phyloP scores from a whole-genome alignment of 2,888 invertebrate genomes.

The Epinotia brunnichana region DNA sequence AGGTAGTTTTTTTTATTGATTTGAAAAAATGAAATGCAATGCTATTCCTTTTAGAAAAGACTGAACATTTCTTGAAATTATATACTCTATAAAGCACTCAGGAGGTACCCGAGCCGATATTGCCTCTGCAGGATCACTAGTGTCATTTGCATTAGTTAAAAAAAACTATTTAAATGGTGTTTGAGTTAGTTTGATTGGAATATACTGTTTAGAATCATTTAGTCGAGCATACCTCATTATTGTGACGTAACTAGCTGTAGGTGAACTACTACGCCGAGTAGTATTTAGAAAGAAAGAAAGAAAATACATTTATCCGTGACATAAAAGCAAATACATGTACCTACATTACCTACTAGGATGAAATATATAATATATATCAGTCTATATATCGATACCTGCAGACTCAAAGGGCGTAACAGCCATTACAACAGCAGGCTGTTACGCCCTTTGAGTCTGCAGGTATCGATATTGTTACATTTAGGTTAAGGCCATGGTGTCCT shows the following conservation, averaged over 20 bases:
- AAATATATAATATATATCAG: too few species aligned
- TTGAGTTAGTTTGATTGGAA: not conserved
- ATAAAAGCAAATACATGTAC: too few species aligned
- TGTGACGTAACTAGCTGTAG: conserved; percentile 9
- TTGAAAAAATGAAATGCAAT: not conserved
- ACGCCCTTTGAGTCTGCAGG: too few species aligned
- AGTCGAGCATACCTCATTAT: not conserved
- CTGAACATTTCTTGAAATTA: conserved; percentile 1
- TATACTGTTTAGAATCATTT: conserved; percentile 10
- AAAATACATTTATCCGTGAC: too few species aligned
- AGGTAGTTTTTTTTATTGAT: not conserved
- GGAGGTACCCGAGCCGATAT: not conserved
- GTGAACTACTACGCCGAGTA: too few species aligned
- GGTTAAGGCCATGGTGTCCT: not conserved
- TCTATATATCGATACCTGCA: too few species aligned
- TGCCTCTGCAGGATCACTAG: not conserved
- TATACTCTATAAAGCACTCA: too few species aligned
- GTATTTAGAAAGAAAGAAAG: too few species aligned
- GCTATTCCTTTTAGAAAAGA: conserved; percentile 11
- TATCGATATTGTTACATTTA: not conserved
- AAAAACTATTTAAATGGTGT: not conserved
- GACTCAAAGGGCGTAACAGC: too few species aligned
- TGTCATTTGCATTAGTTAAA: not conserved
- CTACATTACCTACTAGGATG: too few species aligned
- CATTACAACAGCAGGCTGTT: too few species aligned